Conservation (phyloP, 2,797 vertebrate species). For the Typhlichthys eigenmanni region DNA sequence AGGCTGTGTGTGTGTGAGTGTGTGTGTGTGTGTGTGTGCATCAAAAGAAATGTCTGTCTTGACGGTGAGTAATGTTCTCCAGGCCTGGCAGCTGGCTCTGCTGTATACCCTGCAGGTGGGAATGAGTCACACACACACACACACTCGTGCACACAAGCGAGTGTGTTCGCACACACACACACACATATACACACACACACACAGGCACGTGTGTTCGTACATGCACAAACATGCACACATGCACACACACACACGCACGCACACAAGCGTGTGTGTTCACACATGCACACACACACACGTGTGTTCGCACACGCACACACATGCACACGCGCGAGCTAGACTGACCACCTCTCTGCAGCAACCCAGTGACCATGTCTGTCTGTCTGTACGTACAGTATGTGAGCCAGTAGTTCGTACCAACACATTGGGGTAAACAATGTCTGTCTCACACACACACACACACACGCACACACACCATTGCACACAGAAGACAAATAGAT, state of each 20-base stretch:
- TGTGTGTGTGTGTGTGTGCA: constrained; percentile 33
- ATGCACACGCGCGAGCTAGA: constrained; percentile 38
- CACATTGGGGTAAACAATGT: constrained; percentile 57
- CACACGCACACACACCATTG: neutral
- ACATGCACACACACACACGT: constrained; percentile 30
- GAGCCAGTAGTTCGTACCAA: neutral
- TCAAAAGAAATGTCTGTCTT: constrained; percentile 61
- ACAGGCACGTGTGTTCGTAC: constrained; percentile 5
- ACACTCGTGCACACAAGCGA: constrained; percentile 6
- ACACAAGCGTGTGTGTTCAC: constrained; percentile 8
- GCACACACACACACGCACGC: constrained; percentile 12
- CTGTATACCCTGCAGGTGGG: constrained; percentile 72
- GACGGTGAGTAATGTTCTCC: constrained; percentile 77
- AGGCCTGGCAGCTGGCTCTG: constrained; percentile 70
- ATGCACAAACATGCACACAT: constrained; percentile 40
- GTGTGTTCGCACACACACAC: constrained; percentile 10
- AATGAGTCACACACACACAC: constrained; percentile 65
- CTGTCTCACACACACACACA: constrained; percentile 33
- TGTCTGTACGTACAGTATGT: neutral
- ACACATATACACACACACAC: constrained; percentile 32
- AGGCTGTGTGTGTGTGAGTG: constrained; percentile 18
- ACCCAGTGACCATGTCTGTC: constrained; percentile 37
- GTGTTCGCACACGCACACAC: constrained; percentile 42
- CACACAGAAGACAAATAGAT: no score
- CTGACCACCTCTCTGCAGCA: constrained; percentile 64